Evolutionary conservation across 2,888 invertebrate genomes (phyloP), one percentile per base, ranked within the genome.

Genomic region (Drosophila longiperda): DNA sequence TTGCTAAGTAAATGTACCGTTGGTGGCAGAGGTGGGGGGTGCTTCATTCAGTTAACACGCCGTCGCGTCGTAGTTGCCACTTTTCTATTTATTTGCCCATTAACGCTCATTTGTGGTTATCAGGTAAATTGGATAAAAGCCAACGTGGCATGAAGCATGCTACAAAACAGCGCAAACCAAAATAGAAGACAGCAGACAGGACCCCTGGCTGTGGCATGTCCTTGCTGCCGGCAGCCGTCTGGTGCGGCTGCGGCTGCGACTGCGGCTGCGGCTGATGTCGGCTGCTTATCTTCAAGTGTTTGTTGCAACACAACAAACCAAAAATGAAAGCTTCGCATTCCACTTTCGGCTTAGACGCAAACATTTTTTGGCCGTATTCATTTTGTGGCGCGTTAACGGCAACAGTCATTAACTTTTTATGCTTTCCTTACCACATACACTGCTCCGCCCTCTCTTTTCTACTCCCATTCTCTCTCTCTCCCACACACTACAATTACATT

Each of bases 71-170:
- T 82, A 87, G 85, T 83, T 87, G 87, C 83, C 87, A 89, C 87
- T 87, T 87, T 89, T 89, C 87, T 87, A 89, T 87, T 87, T 87
- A 87, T 89, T 87, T 87, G 87, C 67, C 87, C 89, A 87, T 87
- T 87, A 87, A 87, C 87, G 87, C 89, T 87, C 87, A 87, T 87
- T 87, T 87, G 87, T 78, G 89, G 87, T 87, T 87, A 87, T 87
- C 87, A 87, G 89, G 87, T 87, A 89, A 87, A 87, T 87, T 87
- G 87, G 87, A 87, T 87, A 89, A 89, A 87, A 87, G 89, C 87
- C 89, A 87, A 85, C 87, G 85, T 87, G 78, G 84, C 87, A 89
- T 87, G 89, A 87, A 87, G 80, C 71, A 66, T 48, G 76, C 66
- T 64, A 67, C 80, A 73, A 60, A 74, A 49, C 63, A 66, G 57